phyloP scores from a whole-genome alignment of 2,113 vertebrate species.

The Microtus ochrogaster region DNA sequence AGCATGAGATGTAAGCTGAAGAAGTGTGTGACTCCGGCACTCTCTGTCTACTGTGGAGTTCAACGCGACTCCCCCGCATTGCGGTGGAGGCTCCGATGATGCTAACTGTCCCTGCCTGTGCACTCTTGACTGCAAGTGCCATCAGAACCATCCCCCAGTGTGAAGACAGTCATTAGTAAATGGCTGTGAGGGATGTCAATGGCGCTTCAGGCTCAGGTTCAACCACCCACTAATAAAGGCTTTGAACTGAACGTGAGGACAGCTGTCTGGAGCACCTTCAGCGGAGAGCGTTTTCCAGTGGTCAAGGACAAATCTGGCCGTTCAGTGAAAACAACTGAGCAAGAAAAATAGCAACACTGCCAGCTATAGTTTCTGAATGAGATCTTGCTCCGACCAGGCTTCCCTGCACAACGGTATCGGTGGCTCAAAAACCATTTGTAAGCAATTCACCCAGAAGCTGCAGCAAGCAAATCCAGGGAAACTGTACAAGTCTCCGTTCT shows the following conservation, averaged over 20 bases:
- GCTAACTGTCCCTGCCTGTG: neutral
- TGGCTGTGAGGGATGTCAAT: conserved; percentile 56
- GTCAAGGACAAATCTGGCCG: conserved; percentile 52
- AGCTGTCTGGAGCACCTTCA: conserved; percentile 57
- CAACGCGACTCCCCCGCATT: conserved; percentile 3
- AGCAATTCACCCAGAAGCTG: conserved; percentile 56
- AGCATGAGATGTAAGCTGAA: neutral
- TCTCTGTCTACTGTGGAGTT: conserved; percentile 31
- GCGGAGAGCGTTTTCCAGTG: conserved; percentile 23
- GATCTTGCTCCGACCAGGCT: neutral
- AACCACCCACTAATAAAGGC: conserved; percentile 57
- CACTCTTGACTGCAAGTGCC: conserved; percentile 68
- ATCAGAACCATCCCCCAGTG: conserved; percentile 1
- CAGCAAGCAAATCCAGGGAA: conserved; percentile 14
- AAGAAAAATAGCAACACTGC: conserved; percentile 35
- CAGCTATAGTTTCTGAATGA: neutral
- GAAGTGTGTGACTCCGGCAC: conserved; percentile 14
- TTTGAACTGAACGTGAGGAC: conserved; percentile 62
- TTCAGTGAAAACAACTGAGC: neutral
- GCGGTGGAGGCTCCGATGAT: neutral
- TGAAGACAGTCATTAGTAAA: conserved; percentile 71
- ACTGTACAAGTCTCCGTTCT: neutral
- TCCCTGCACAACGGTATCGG: neutral
- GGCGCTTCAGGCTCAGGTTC: conserved; percentile 69
- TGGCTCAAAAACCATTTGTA: conserved; percentile 56